These are phyloP conservation scores for Sphaerodactylus townsendi DNA, from an alignment of 2,113 vertebrate species.

Conservation along the genomic window DNA sequence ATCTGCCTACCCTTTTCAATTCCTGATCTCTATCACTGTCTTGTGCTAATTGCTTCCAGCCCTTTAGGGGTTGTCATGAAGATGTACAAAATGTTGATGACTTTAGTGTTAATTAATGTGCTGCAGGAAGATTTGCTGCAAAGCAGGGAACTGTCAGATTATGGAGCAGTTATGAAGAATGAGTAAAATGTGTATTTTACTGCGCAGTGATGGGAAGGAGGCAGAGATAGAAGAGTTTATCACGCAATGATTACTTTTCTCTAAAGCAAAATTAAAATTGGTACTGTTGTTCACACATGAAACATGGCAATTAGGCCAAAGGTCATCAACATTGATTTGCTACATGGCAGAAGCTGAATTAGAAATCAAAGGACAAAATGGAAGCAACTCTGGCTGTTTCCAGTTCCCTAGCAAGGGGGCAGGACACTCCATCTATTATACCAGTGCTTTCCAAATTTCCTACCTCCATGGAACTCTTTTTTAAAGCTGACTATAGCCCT, in stretches of 20 bases:
- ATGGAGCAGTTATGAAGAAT: neutral
- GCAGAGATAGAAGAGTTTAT: neutral
- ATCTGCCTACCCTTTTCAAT: constrained; percentile 33
- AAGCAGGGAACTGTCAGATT: constrained; percentile 28
- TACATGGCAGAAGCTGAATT: neutral
- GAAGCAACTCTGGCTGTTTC: neutral
- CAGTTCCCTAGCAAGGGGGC: neutral
- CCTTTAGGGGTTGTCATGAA: constrained; percentile 37
- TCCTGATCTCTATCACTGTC: constrained; percentile 16
- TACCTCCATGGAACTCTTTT: neutral
- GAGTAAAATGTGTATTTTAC: neutral
- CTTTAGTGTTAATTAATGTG: constrained; percentile 56
- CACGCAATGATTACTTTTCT: neutral
- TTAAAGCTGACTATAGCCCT: neutral
- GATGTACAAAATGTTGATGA: constrained; percentile 41
- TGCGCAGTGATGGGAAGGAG: accelerated
- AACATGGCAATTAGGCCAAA: neutral
- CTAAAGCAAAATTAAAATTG: neutral
- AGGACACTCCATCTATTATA: neutral
- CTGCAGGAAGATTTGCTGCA: constrained; percentile 19
- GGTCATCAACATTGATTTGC: neutral
- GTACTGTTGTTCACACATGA: neutral
- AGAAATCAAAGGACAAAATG: neutral
- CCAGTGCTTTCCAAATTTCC: neutral
- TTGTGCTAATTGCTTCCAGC: constrained; percentile 47